Evolutionary conservation across 2,797 vertebrate species (phyloP).

Genomic region (Acanthurus tractus): DNA sequence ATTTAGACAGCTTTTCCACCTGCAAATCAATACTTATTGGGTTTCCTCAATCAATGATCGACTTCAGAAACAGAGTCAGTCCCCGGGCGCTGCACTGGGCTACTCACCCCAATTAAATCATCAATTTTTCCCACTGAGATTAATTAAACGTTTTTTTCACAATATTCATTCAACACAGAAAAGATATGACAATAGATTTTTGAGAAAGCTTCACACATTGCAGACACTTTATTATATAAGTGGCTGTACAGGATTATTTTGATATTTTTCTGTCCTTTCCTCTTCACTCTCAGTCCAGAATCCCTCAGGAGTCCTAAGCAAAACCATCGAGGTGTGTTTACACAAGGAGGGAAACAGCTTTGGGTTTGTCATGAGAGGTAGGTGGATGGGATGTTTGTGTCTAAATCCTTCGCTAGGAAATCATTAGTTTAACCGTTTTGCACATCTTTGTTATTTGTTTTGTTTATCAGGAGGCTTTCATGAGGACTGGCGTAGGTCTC

Average conservation of each 20-base stretch:
- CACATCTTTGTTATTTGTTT: not conserved
- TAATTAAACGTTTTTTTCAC: slow-evolving; percentile 26
- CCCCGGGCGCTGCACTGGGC: not conserved
- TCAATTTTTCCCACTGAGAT: slow-evolving; percentile 17
- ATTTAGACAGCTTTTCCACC: not conserved
- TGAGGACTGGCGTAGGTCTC: slow-evolving; percentile 95
- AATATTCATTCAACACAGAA: slow-evolving; percentile 14
- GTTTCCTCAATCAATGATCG: slow-evolving; percentile 8
- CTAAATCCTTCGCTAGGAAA: not conserved
- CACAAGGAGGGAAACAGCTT: slow-evolving; percentile 98
- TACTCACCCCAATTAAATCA: slow-evolving; percentile 21
- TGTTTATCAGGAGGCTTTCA: slow-evolving; percentile 92
- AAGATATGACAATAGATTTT: not conserved
- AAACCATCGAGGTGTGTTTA: slow-evolving; percentile 95
- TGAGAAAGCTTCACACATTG: not conserved
- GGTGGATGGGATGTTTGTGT: slow-evolving; percentile 2
- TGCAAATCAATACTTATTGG: slow-evolving; percentile 20
- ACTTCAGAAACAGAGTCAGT: slow-evolving; percentile 5
- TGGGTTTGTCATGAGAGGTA: slow-evolving; percentile 97
- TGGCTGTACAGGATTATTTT: not conserved
- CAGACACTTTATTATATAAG: not conserved
- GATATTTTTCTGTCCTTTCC: slow-evolving; percentile 1
- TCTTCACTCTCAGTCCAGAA: slow-evolving; percentile 87
- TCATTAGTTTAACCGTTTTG: not conserved
- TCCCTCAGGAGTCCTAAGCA: slow-evolving; percentile 90